Evolutionary conservation across 2,797 vertebrate genomes (phyloP), one percentile per base, ranked within the genome.

Genomic region (Pipistrellus nathusii): DNA sequence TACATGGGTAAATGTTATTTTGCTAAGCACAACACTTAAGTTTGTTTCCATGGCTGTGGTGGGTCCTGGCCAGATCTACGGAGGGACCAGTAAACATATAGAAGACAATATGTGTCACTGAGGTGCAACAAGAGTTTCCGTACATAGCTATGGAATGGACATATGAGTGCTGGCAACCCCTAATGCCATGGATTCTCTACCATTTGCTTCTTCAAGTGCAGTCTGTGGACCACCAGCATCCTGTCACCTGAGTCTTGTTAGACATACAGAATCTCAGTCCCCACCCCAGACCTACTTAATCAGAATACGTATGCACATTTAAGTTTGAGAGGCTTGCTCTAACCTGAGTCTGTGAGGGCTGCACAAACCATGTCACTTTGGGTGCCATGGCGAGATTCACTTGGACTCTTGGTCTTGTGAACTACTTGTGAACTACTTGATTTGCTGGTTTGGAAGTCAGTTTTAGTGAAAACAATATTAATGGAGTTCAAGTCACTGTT

Each of bases 381-480:
- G 15, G n/a, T 64, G 23, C 3, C 23, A 0, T 6, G 18, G 20
- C 48, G 30, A n/a, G 3, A 18, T 2, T 64, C 59, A 14, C 14
- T 38, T 64, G 38, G 38, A 21, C 8, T 12, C 21, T 85, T 77
- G 46, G 32, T 92, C 57, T 48, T 55, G 32, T 59, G 71, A 38
- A 17, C 86, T 55, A 41, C 46, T 57, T 51, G 53, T 46, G 30
- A 32, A n/a, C 2, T 32, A 27, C 41, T 59, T 8, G 9, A 81
- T 90, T 90, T 78, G 15, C 69, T 92, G 73, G 25, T 80, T 75
- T 76, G 35, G 32, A 69, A 94, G 83, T 44, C 32, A 88, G 12
- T 53, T 41, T 51, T 38, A 53, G 32, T 55, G 86, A 68, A 66
- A 44, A 68, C 27, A 90, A 11, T 6, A n/a, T 48, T 30, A 69